These are phyloP conservation scores for Serranus cabrilla DNA, from an alignment of 2,797 vertebrate species.

Conservation along the genomic window DNA sequence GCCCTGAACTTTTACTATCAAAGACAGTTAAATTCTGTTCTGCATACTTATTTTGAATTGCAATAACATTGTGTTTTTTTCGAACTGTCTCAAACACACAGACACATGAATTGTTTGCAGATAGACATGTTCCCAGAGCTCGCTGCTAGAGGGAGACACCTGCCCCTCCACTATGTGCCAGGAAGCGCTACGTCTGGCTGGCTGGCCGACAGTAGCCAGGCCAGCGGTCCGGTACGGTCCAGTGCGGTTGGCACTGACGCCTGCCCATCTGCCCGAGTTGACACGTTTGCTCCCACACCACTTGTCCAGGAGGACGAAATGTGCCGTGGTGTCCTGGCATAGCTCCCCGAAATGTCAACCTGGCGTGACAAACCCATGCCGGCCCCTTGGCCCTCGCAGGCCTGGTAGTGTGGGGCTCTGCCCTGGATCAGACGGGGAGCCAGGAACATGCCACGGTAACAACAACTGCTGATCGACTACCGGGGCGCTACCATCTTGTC, in stretches of 20 bases:
- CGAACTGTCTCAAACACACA: neutral
- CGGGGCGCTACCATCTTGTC: constrained; percentile 78
- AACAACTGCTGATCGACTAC: constrained; percentile 80
- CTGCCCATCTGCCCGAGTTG: constrained; percentile 86
- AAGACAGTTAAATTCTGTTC: neutral
- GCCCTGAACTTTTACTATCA: neutral
- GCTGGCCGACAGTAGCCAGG: constrained; percentile 74
- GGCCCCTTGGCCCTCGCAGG: constrained; percentile 68
- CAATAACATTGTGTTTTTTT: neutral
- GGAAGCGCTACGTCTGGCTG: constrained; percentile 69
- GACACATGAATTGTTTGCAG: constrained; percentile 9
- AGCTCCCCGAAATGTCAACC: constrained; percentile 83
- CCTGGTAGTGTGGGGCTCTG: constrained; percentile 65
- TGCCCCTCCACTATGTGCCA: constrained; percentile 75
- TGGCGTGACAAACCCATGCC: constrained; percentile 76
- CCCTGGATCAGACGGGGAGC: constrained; percentile 73
- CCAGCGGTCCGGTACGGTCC: constrained; percentile 81
- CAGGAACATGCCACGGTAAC: constrained; percentile 81
- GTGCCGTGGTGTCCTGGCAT: constrained; percentile 81
- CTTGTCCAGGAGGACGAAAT: constrained; percentile 82
- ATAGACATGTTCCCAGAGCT: constrained; percentile 50
- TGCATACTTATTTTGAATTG: neutral
- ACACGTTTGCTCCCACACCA: constrained; percentile 78
- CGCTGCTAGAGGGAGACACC: constrained; percentile 76
- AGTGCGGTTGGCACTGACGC: constrained; percentile 78